Evolutionary conservation across 2,888 invertebrate genomes (phyloP).

Genomic region (Odiellus spinosus): DNA sequence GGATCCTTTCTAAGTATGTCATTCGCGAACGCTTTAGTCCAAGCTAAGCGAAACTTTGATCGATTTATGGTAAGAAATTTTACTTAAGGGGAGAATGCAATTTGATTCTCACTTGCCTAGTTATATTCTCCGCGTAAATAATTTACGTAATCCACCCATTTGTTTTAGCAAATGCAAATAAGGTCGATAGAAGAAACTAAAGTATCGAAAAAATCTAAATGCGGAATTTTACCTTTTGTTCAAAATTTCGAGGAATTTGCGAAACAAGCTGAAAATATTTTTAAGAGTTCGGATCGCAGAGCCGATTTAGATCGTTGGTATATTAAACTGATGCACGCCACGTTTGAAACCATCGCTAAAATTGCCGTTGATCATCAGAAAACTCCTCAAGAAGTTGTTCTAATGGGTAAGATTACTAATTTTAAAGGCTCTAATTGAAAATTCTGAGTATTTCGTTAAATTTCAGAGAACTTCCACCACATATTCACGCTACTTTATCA

Average conservation of each 20-base stretch:
- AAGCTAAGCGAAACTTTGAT: conserved; percentile 80
- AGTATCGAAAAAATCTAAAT: conserved; percentile 56
- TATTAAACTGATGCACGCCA: conserved; percentile 55
- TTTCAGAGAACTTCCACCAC: conserved; percentile 83
- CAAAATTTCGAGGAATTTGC: conserved; percentile 57
- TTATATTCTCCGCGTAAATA: too few species aligned
- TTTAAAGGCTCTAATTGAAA: too few species aligned
- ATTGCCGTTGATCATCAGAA: conserved; percentile 72
- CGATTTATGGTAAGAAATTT: conserved; percentile 65
- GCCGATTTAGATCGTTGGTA: conserved; percentile 88
- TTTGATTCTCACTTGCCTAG: too few species aligned
- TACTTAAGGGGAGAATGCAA: conserved; percentile 17
- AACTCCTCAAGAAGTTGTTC: conserved; percentile 79
- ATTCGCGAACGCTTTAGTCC: conserved; percentile 67
- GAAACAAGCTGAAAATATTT: conserved; percentile 63
- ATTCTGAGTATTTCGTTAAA: too few species aligned
- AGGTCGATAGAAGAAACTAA: conserved; percentile 53
- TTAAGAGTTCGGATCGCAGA: conserved; percentile 66
- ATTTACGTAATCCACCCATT: too few species aligned
- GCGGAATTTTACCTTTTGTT: conserved; percentile 76
- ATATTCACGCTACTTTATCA: conserved; percentile 70
- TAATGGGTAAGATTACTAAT: conserved; percentile 53
- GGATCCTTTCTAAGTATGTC: conserved; percentile 75
- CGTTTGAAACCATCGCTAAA: conserved; percentile 62
- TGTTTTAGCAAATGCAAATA: conserved; percentile 24